phyloP scores from a whole-genome alignment of 1,140 invertebrate species.

The Polypedilum vanderplanki region DNA sequence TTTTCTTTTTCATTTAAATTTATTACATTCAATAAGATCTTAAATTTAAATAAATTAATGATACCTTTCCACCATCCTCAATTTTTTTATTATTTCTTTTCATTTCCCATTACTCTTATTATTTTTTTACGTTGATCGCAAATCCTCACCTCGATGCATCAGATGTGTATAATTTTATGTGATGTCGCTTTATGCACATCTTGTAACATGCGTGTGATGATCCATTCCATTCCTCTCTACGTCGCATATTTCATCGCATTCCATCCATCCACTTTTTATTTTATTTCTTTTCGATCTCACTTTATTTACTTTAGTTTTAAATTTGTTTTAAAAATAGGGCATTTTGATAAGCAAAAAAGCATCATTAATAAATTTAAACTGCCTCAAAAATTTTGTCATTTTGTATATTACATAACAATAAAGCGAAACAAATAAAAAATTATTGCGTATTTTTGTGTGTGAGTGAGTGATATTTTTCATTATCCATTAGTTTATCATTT shows the following conservation, averaged over 20 bases:
- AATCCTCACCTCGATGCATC: slow-evolving; percentile 6
- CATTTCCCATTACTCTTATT: neutral
- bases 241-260: neutral
- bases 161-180: neutral
- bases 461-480: slow-evolving; percentile 27
- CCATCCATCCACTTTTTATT: too few species aligned
- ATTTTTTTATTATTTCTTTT: neutral
- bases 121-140: neutral
- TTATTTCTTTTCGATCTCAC: too few species aligned
- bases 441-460: slow-evolving; percentile 29
- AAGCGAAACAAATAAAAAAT: slow-evolving; percentile 29
- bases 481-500: neutral
- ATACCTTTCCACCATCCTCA: slow-evolving; percentile 2
- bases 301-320: slow-evolving; percentile 17
- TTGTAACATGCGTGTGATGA: slow-evolving; percentile 21
- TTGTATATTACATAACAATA: slow-evolving; percentile 25
- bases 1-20: neutral
- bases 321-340: slow-evolving; percentile 25
- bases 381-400: neutral
- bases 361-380: slow-evolving; percentile 29
- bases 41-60: slow-evolving; percentile 28
- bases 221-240: neutral
- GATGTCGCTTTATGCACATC: neutral
- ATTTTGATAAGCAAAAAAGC: slow-evolving; percentile 26
- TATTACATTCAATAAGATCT: slow-evolving; percentile 22